Evolutionary conservation across 2,113 vertebrate species (phyloP).

Genomic region (Calidris pygmaea): DNA sequence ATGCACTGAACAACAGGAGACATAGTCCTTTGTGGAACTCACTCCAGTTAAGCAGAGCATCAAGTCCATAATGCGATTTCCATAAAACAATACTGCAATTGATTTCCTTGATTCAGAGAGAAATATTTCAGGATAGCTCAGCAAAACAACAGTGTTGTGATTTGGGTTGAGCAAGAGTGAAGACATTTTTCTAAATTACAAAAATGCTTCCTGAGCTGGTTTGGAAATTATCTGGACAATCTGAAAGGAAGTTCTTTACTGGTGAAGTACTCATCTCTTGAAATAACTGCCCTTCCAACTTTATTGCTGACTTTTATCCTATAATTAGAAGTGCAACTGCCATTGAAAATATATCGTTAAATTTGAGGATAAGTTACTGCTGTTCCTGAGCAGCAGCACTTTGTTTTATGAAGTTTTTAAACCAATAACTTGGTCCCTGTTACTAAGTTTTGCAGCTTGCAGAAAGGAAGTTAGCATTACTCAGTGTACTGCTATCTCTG

Average conservation of each 20-base stretch:
- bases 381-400: neutral
- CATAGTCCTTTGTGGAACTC: neutral
- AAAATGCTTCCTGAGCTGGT: neutral
- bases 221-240: neutral
- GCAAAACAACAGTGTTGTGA: neutral
- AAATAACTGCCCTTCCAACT: slow-evolving; percentile 15
- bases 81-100: neutral
- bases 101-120: neutral
- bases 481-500: neutral
- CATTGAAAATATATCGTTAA: neutral
- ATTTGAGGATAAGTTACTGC: neutral
- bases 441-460: neutral
- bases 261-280: neutral
- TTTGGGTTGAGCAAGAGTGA: neutral
- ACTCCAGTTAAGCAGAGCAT: neutral
- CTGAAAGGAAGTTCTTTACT: neutral
- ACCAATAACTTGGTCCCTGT: neutral
- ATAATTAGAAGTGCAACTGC: neutral
- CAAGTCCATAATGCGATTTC: neutral
- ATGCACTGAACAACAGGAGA: neutral
- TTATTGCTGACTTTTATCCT: neutral
- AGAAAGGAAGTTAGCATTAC: neutral
- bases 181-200: neutral
- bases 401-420: neutral
- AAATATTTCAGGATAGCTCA: neutral